A percentile compares a stretch with the other conserved stretches of the same genome.
phyloP scores from a whole-genome alignment of 2,888 invertebrate species.

The Didymodactylos carnosus region DNA sequence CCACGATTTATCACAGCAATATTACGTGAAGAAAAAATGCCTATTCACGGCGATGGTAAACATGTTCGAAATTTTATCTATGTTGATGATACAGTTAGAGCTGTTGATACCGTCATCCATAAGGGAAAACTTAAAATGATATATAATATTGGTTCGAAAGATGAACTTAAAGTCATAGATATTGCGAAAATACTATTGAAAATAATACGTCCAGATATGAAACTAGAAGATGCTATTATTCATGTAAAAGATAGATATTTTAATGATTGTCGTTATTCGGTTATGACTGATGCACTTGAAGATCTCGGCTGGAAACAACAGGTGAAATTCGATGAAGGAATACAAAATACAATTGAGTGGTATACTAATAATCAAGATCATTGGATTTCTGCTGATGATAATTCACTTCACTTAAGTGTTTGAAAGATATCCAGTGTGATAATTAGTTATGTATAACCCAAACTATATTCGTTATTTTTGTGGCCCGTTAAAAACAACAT shows the following conservation, averaged over 20 bases:
- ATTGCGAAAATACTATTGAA: conserved; percentile 26
- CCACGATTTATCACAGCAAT: background rate
- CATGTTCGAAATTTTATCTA: conserved; percentile 25
- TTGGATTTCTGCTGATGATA: no score
- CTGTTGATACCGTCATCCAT: conserved; percentile 20
- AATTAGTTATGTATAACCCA: no score
- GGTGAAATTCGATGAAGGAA: conserved; percentile 20
- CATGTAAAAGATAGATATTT: conserved; percentile 19
- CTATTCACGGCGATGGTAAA: conserved; percentile 21
- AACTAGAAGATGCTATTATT: conserved; percentile 16
- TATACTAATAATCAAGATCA: conserved; percentile 17
- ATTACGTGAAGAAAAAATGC: conserved; percentile 14
- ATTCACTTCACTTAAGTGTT: no score
- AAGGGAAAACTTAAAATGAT: conserved; percentile 22
- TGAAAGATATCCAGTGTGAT: no score
- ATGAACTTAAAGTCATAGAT: conserved; percentile 25
- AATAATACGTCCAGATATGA: conserved; percentile 16
- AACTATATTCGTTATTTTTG: no score
- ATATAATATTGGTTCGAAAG: conserved; percentile 20
- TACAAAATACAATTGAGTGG: conserved; percentile 19
- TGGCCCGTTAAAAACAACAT: no score
- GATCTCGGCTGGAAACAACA: conserved; percentile 19
- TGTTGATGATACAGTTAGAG: conserved; percentile 18
- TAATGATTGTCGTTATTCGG: conserved; percentile 20
- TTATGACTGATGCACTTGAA: conserved; percentile 20